A percentile compares a stretch with the other conserved stretches of the same genome.
Evolutionary conservation across 2,797 vertebrate genomes (phyloP).

Genomic region (Hydrocynus forskahlii): DNA sequence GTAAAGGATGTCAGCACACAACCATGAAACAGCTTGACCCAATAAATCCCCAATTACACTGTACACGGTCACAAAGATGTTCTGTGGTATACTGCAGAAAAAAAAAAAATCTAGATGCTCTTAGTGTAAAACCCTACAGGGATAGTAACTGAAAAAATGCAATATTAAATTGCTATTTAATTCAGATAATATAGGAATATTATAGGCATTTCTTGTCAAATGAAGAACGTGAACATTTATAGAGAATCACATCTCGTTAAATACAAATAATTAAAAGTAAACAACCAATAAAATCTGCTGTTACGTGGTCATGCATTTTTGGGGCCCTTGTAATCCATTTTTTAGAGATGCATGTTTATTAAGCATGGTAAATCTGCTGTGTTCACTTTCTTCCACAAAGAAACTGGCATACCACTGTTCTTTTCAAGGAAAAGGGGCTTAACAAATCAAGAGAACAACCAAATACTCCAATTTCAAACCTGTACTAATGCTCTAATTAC

Average conservation of each 20-base stretch:
- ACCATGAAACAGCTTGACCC: neutral
- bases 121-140: neutral
- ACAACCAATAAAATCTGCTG: neutral
- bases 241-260: too few relatives aligned
- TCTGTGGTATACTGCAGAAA: neutral
- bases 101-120: neutral
- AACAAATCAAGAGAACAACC: neutral
- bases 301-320: neutral
- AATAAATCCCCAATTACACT: neutral
- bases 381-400: neutral
- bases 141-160: too few relatives aligned
- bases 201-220: too few relatives aligned
- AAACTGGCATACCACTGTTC: neutral
- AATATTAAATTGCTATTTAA: neutral
- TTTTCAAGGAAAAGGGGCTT: slow-evolving; percentile 1
- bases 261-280: neutral
- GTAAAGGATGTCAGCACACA: neutral
- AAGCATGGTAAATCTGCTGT: neutral
- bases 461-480: neutral
- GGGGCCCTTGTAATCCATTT: neutral
- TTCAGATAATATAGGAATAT: neutral
- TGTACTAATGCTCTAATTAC: neutral
- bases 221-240: too few relatives aligned
- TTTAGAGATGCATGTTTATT: neutral
- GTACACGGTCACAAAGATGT: neutral